These are phyloP conservation scores for Aradus depressus DNA, from an alignment of 2,888 invertebrate genomes.

Conservation along the genomic window DNA sequence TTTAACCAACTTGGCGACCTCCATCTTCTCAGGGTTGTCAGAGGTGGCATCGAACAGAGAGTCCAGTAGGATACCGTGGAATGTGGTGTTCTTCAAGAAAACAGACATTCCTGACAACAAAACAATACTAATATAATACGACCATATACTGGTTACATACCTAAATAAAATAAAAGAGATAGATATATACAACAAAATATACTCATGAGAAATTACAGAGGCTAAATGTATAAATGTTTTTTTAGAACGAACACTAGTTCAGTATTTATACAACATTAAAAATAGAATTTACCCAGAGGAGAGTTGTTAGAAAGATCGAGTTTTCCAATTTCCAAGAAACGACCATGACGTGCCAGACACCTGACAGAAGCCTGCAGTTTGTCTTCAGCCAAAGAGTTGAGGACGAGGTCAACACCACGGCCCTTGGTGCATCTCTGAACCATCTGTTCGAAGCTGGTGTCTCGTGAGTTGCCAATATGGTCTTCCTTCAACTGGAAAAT, in stretches of 20 bases:
- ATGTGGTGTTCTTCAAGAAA: slow-evolving; percentile 90
- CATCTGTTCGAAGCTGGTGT: slow-evolving; percentile 86
- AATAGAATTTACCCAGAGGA: slow-evolving; percentile 44
- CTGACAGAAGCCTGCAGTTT: slow-evolving; percentile 89
- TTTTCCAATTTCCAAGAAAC: slow-evolving; percentile 97
- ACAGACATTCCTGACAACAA: slow-evolving; percentile 60
- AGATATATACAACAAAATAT: background rate
- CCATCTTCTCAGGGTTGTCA: slow-evolving; percentile 53
- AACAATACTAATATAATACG: background rate
- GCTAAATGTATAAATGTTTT: background rate
- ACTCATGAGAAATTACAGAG: background rate
- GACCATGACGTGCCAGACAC: slow-evolving; percentile 82
- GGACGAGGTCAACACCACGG: slow-evolving; percentile 82
- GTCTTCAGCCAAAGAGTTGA: slow-evolving; percentile 94
- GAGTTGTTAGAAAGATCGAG: slow-evolving; percentile 89
- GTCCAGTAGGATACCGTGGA: slow-evolving; percentile 93
- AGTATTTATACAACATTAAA: background rate
- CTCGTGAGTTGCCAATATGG: slow-evolving; percentile 84
- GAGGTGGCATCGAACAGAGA: slow-evolving; percentile 53
- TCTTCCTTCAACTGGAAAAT: slow-evolving; percentile 53
- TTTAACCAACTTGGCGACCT: slow-evolving; percentile 61
- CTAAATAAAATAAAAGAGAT: background rate
- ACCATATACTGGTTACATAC: background rate
- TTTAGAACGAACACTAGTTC: background rate
- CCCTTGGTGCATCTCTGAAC: slow-evolving; percentile 75